Evolutionary conservation across 2,888 invertebrate species (phyloP), one percentile per base, ranked within the genome.

Genomic region (Argynnis bischoffii): DNA sequence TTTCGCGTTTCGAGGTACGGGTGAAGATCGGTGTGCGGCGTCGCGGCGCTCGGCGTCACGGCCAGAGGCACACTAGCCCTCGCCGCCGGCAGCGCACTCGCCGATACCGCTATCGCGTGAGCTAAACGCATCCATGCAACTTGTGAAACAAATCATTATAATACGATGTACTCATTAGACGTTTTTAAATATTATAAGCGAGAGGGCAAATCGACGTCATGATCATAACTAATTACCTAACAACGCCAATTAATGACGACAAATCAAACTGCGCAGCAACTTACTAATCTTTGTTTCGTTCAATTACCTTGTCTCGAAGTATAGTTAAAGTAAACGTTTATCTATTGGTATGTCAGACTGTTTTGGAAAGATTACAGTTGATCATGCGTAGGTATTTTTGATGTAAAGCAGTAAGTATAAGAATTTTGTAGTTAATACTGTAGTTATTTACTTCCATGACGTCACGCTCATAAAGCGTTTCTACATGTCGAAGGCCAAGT

Each of bases 1-100:
- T 90, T 90, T 88, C 81, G 84, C 79, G 79, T 78, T 73, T 76
- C 66, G 70, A 70, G 74, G 73, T 69, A 73, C 69, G 77, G 51
- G 35, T 51, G 51, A 41, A 50, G 61, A 48, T 47, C 55, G 66
- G 41, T 50, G 55, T 51, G 55, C 63, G 59, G 74, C 80, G 85
- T 81, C 78, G 83, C 78, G 82, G 84, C 84, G 84, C 76, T 84
- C 87, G 72, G 79, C 83, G 81, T 85, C 86, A 87, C 81, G 84
- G 78, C 77, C 78, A 75, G 80, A 76, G 77, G 78, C 82, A 79
- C 73, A 90, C 90, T 90, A 82, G 75, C 76, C 64, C 66, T 46
- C 14, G 55, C 66, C 60, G 66, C 47, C 66, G 64, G 66, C 69
- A 56, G 64, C 64, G 66, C 66, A 57, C 67, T 66, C 57, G 63